Evolutionary conservation across 2,888 invertebrate species (phyloP), one percentile per base, ranked within the genome.

Genomic region (Lagria hirta): DNA sequence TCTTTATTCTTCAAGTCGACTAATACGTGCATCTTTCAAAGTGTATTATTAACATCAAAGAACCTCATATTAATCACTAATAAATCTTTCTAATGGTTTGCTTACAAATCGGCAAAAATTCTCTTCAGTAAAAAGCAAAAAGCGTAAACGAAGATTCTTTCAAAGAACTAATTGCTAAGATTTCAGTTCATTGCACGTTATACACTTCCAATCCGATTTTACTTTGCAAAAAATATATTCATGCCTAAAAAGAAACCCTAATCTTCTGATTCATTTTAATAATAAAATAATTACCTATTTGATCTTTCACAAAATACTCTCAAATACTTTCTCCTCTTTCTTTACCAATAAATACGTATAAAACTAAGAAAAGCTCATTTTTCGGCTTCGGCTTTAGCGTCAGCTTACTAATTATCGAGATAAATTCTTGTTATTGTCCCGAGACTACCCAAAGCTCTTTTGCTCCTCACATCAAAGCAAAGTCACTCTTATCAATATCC

Each of bases 31-130:
- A 32, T 15, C 35, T 37, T 27, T 38, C 29, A 23, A 17, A 18
- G 20, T 24, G 33, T 43, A 63, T 63, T 60, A 52, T 61, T 60
- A 64, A 68, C 64, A 62, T 68, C 66, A 66, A 67, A 68, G 67
- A 53, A 54, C 52, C 48, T 54, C 57, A 64, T 65, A 65, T n/a
- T 68, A 66, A 70, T 69, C 69, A 69, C 64, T 65, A 68, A 68
- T 71, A 70, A 70, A 70, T 68, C 68, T 65, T 65, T 66, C 70
- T 71, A 71, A 72, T 70, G 71, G 69, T 70, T 67, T 68, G 65
- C 69, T 55, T 56, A 55, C 54, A 60, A 65, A 65, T 65, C 64
- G 59, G 62, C 67, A 69, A 70, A n/a, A n/a, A 70, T 68, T 68
- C 65, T 62, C 51, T 57, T 47, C 51, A 58, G 57, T 52, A 46